Evolutionary conservation across 2,113 vertebrate genomes (phyloP).

Genomic region (Halichoerus grypus): DNA sequence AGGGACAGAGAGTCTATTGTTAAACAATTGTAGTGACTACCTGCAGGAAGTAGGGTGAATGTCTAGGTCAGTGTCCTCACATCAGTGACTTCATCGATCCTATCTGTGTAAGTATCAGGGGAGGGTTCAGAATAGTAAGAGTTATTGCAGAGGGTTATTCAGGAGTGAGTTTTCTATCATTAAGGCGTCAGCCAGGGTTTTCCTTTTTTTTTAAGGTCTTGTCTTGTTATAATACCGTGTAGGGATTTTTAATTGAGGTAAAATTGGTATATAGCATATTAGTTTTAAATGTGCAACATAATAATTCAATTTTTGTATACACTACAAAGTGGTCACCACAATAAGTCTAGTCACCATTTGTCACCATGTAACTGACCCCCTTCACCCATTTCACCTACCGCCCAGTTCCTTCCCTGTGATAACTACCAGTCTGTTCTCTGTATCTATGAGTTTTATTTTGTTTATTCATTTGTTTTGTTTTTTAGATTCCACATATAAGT

Average conservation of each 20-base stretch:
- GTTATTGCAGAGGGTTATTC: not conserved
- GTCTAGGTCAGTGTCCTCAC: conserved; percentile 67
- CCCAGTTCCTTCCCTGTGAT: not conserved
- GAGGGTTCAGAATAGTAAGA: not conserved
- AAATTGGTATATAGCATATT: not conserved
- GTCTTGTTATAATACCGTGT: not conserved
- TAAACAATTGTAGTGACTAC: conserved; percentile 20
- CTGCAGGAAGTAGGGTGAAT: conserved; percentile 66
- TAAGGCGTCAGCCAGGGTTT: not conserved
- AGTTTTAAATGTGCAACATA: not conserved
- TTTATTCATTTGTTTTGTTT: not conserved
- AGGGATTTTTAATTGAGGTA: not conserved
- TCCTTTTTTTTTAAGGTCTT: not conserved
- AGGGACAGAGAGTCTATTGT: conserved; percentile 66
- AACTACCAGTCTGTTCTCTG: not conserved
- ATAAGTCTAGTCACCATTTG: not conserved
- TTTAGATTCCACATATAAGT: not conserved
- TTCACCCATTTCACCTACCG: not conserved
- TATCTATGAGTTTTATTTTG: not conserved
- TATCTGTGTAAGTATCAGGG: not conserved
- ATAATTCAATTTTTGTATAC: not conserved
- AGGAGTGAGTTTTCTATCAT: not conserved
- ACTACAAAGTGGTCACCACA: not conserved
- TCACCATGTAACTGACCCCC: not conserved
- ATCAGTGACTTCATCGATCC: conserved; percentile 50